Conservation (phyloP, 2,888 invertebrate genomes). For the Mythimna lalbum region DNA sequence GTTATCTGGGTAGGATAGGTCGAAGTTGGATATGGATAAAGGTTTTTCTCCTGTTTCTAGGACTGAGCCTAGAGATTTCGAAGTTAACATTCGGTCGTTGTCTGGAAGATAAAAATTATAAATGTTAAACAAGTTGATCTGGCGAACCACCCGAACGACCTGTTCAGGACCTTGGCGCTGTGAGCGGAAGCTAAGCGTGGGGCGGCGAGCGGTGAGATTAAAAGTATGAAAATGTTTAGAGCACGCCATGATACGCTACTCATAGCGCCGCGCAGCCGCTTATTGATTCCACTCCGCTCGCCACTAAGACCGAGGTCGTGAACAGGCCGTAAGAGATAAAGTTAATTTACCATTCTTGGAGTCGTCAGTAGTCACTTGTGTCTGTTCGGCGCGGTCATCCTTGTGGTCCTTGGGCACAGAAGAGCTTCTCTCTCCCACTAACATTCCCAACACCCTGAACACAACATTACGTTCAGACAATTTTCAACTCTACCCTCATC, state of each 20-base stretch:
- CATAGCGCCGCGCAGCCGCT: too few relatives aligned
- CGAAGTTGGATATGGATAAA: conserved; percentile 77
- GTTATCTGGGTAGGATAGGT: conserved; percentile 74
- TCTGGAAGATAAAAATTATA: conserved; percentile 64
- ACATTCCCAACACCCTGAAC: conserved; percentile 84
- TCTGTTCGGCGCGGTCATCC: conserved; percentile 65
- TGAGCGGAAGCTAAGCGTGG: too few relatives aligned
- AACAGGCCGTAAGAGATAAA: too few relatives aligned
- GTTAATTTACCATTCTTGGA: conserved; percentile 62
- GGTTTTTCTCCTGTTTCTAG: conserved; percentile 75
- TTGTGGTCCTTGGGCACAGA: conserved; percentile 85
- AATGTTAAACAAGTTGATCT: too few relatives aligned
- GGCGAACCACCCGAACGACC: too few relatives aligned
- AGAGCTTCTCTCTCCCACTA: conserved; percentile 73
- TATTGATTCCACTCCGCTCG: too few relatives aligned
- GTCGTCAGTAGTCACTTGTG: conserved; percentile 32
- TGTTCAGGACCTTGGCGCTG: too few relatives aligned
- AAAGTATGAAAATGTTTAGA: too few relatives aligned
- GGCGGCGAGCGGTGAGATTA: too few relatives aligned
- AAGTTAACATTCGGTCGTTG: conserved; percentile 72
- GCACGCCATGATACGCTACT: too few relatives aligned
- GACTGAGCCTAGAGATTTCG: conserved; percentile 79
- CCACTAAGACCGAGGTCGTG: too few relatives aligned
- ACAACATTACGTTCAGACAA: conserved; percentile 20
- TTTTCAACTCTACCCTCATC: conserved; percentile 7